Evolutionary conservation across 2,113 vertebrate genomes (phyloP).

Genomic region (Nannobrachium achirus): DNA sequence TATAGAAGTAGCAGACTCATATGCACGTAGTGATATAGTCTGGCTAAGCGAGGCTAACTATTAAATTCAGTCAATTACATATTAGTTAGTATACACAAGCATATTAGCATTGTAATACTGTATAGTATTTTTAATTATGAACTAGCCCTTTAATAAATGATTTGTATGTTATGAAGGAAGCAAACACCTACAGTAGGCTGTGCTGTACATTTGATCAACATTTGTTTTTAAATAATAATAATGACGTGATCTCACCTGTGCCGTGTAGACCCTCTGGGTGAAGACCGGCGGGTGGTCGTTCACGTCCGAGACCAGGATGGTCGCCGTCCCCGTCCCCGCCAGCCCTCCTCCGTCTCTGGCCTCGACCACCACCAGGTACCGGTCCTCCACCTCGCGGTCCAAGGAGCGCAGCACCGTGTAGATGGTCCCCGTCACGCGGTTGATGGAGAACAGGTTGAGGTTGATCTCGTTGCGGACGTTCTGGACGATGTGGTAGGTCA

Average conservation of each 20-base stretch:
- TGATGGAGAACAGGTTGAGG: conserved; percentile 88
- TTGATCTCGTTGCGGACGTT: conserved; percentile 88
- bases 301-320: conserved; percentile 86
- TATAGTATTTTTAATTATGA: too few species aligned
- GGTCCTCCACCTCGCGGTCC: conserved; percentile 85
- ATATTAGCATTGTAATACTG: too few species aligned
- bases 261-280: conserved; percentile 80
- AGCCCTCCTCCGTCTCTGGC: conserved; percentile 88
- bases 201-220: too few species aligned
- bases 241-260: conserved; percentile 54
- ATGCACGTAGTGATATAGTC: too few species aligned
- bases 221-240: too few species aligned
- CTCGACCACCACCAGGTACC: conserved; percentile 86
- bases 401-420: conserved; percentile 83
- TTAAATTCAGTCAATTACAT: too few species aligned
- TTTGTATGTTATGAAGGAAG: too few species aligned
- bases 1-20: too few species aligned
- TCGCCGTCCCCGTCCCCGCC: conserved; percentile 87
- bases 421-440: conserved; percentile 83
- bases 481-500: conserved; percentile 87
- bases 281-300: conserved; percentile 90
- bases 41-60: too few species aligned
- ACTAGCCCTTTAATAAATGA: too few species aligned
- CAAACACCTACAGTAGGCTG: too few species aligned
- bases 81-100: too few species aligned